Evolutionary conservation across 2,113 vertebrate species (phyloP).

Genomic region (Callorhinus ursinus): DNA sequence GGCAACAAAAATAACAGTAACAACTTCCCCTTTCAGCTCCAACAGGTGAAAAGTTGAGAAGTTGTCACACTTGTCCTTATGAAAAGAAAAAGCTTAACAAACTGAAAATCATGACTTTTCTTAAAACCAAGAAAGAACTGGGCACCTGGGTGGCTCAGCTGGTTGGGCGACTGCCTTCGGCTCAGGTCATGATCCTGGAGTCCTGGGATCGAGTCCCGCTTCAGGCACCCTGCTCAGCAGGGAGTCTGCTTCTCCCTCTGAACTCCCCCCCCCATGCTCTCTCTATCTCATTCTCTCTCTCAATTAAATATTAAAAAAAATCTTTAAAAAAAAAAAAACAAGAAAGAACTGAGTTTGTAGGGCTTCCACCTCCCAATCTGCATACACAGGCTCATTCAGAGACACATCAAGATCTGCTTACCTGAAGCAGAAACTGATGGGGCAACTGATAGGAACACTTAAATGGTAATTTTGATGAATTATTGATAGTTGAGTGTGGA

Average conservation of each 20-base stretch:
- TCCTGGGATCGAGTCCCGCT: too few species aligned
- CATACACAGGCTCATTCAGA: neutral
- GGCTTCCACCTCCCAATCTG: neutral
- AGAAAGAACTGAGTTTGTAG: neutral
- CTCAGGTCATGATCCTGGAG: too few species aligned
- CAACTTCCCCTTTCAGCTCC: neutral
- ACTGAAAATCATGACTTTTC: neutral
- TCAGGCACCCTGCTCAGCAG: too few species aligned
- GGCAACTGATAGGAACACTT: neutral
- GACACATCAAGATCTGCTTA: neutral
- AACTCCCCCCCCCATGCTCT: too few species aligned
- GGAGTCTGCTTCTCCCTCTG: too few species aligned
- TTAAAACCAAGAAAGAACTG: neutral
- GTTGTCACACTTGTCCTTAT: neutral
- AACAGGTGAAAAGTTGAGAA: neutral
- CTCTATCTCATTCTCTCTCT: too few species aligned
- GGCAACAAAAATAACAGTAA: neutral
- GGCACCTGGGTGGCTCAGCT: too few species aligned
- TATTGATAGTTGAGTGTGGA: neutral
- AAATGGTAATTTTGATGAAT: neutral
- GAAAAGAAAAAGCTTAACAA: neutral
- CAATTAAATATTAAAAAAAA: too few species aligned
- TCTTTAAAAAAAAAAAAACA: neutral
- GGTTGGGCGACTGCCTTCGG: too few species aligned
- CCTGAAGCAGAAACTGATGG: neutral